Conservation (phyloP, 2,797 vertebrate genomes). For the Trachops cirrhosus region DNA sequence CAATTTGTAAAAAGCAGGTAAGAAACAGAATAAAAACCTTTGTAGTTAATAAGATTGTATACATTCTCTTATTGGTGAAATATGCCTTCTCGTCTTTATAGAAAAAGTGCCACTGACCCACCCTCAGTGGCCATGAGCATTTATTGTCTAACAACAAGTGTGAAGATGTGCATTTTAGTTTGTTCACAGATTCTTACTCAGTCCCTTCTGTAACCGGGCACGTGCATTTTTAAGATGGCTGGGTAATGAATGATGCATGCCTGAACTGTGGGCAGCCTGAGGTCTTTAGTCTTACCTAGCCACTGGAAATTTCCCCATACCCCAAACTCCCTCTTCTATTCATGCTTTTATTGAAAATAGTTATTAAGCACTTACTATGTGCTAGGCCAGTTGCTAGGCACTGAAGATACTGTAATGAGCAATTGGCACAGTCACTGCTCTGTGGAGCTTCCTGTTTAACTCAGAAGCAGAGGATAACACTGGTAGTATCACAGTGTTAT, state of each 20-base stretch:
- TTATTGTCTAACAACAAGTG: background rate
- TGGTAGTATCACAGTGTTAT: background rate
- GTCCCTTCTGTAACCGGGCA: background rate
- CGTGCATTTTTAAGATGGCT: background rate
- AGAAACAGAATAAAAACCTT: background rate
- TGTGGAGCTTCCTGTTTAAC: background rate
- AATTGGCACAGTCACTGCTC: background rate
- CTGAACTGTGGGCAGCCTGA: background rate
- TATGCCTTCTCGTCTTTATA: background rate
- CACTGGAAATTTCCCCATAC: background rate
- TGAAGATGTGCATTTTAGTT: background rate
- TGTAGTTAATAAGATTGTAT: background rate
- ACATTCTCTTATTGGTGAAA: background rate
- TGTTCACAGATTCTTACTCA: background rate
- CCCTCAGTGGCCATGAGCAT: background rate
- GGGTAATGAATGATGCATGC: background rate
- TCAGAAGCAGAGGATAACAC: background rate
- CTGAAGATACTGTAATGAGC: background rate
- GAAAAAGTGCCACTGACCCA: background rate
- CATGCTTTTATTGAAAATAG: background rate
- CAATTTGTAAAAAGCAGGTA: slow-evolving; percentile 94
- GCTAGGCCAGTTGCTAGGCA: background rate
- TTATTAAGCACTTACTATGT: background rate
- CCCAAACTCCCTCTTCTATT: background rate
- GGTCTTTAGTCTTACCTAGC: background rate